Percentiles rank a stretch among this genome's conserved stretches.
phyloP scores from a whole-genome alignment of 2,888 invertebrate species.

The Ferdinandea cuprea region DNA sequence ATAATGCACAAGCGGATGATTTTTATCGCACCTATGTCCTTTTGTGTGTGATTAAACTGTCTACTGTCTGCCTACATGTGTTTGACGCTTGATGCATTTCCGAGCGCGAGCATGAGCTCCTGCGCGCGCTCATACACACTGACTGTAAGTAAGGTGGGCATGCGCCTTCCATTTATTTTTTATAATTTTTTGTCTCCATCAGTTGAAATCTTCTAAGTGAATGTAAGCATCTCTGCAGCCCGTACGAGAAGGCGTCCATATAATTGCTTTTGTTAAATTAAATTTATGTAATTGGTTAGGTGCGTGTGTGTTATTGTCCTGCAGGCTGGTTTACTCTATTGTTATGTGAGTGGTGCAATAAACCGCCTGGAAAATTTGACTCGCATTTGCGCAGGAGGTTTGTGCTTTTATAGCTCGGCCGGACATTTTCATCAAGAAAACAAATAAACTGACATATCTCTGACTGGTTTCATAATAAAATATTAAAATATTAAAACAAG shows the following conservation, averaged over 20 bases:
- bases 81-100: constrained; percentile 53
- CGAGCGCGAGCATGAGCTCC: too few relatives aligned
- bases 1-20: constrained; percentile 67
- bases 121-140: too few relatives aligned
- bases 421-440: too few relatives aligned
- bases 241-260: constrained; percentile 63
- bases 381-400: constrained; percentile 10
- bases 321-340: constrained; percentile 31
- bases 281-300: constrained; percentile 67
- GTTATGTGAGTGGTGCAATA: constrained; percentile 34
- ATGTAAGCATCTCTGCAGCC: constrained; percentile 36
- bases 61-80: constrained; percentile 67
- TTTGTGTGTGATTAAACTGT: constrained; percentile 67
- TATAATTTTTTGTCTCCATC: too few relatives aligned
- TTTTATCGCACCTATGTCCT: constrained; percentile 68
- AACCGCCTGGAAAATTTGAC: constrained; percentile 59
- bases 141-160: constrained; percentile 57
- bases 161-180: background rate
- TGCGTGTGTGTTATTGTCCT: constrained; percentile 62
- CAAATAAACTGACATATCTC: too few relatives aligned
- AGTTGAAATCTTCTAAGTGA: constrained; percentile 66
- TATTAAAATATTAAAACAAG: too few relatives aligned
- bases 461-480: too few relatives aligned
- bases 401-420: background rate
- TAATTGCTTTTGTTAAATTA: constrained; percentile 70